Base-by-base conservation (phyloP, 2,113 vertebrate species). In the Agapornis roseicollis region DNA sequence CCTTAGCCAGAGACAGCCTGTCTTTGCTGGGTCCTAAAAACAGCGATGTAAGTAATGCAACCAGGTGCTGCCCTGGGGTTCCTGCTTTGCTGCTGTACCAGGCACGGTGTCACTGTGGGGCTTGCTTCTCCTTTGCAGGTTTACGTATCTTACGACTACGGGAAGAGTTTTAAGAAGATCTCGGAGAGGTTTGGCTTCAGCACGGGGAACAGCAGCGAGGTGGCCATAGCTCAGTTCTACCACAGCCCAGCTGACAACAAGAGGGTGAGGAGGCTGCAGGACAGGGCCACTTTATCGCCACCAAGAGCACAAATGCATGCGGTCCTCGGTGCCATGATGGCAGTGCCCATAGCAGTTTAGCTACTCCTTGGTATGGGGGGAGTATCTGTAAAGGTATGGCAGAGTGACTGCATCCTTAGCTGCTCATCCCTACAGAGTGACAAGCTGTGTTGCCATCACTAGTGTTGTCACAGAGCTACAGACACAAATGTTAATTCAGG, bases 161-260 rank as follows among this genome's bases (percentile, higher is more conserved):
- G 99, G 42, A 98, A 98, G 79, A 98, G 97, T 12, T 99, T 99
- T 90, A 97, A 96, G 29, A 98, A 97, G 28, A 98, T 99, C 81
- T 98, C 99, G 0, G 98, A 98, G 35, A 98, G 97, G 78, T 98
- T 99, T 89, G 97, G 94, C 96, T 98, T 99, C 1, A 81, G 97
- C 0, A 88, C 39, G 10, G 96, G 96, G 24, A 98, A 98, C 55
- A 93, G 91, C 39, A 98, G 93, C 4, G 98, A 98, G 70, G 98
- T 98, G 63, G 98, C 99, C 94, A 99, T 99, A 7, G 98, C 99
- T 14, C 99, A 99, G 98, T 99, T 99, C 98, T 99, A 99, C 97
- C 99, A 99, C 98, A 99, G 99, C 74, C 99, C 99, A 0, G 98
- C 98, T 0, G 99, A 99, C 97, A 99, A 99, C 97, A 98, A 98